Evolutionary conservation across 2,113 vertebrate species (phyloP).

Genomic region (Engystomops pustulosus): DNA sequence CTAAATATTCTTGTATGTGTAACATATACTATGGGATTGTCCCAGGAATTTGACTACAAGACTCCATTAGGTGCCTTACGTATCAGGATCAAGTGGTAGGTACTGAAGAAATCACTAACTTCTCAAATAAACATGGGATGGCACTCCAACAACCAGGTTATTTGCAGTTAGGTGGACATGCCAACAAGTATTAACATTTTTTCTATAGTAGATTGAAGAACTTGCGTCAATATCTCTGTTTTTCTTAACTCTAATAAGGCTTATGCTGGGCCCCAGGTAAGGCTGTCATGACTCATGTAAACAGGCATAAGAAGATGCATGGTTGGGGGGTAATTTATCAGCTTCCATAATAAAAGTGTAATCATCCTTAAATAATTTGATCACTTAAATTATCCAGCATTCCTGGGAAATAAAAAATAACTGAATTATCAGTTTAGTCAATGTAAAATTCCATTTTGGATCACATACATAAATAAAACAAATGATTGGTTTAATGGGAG

Average conservation of each 20-base stretch:
- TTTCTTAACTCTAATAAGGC: background rate
- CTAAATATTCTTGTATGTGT: too few species aligned
- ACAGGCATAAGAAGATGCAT: background rate
- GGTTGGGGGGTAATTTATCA: background rate
- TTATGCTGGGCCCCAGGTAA: background rate
- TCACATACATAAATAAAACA: too few species aligned
- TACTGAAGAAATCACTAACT: too few species aligned
- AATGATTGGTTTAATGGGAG: background rate
- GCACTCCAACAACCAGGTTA: too few species aligned
- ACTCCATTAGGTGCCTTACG: too few species aligned
- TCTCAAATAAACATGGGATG: too few species aligned
- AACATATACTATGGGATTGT: too few species aligned
- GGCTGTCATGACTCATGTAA: background rate
- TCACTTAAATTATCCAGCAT: background rate
- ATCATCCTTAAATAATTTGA: background rate
- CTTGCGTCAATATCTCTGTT: background rate
- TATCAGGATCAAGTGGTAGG: too few species aligned
- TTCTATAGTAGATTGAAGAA: background rate
- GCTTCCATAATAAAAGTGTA: background rate
- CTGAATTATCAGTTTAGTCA: background rate
- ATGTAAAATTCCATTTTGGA: background rate
- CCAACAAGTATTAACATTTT: background rate
- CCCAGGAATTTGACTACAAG: too few species aligned
- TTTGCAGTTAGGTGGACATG: background rate
- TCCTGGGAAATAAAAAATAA: background rate